These are phyloP conservation scores for Goniozus legneri DNA, from an alignment of 1,140 invertebrate species.

Conservation along the genomic window DNA sequence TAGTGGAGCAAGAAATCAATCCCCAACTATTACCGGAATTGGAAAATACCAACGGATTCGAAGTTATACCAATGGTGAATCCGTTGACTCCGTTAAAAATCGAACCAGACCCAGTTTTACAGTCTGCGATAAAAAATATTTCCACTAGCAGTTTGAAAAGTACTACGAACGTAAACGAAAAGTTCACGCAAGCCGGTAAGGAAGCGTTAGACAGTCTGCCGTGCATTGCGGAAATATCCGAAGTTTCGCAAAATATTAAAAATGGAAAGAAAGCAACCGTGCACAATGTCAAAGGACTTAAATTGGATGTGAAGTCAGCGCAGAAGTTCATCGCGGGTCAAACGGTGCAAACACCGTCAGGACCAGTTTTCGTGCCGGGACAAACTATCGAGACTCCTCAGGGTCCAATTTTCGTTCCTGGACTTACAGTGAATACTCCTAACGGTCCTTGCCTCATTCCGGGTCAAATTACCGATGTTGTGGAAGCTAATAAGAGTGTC, in stretches of 20 bases:
- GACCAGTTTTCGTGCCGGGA: slow-evolving; percentile 68
- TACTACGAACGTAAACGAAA: slow-evolving; percentile 59
- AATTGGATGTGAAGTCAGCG: slow-evolving; percentile 62
- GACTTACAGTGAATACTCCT: slow-evolving; percentile 67
- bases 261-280: slow-evolving; percentile 57
- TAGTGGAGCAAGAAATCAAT: slow-evolving; percentile 39
- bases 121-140: slow-evolving; percentile 45
- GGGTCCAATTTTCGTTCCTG: slow-evolving; percentile 68
- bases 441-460: slow-evolving; percentile 65
- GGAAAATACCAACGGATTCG: slow-evolving; percentile 58
- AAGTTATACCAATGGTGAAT: slow-evolving; percentile 61
- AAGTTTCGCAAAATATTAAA: slow-evolving; percentile 61
- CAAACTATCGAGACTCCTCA: slow-evolving; percentile 68
- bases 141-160: slow-evolving; percentile 54
- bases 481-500: slow-evolving; percentile 31
- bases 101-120: slow-evolving; percentile 45
- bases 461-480: slow-evolving; percentile 60
- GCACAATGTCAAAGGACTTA: slow-evolving; percentile 62
- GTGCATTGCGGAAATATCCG: slow-evolving; percentile 61
- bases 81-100: slow-evolving; percentile 59
- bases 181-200: slow-evolving; percentile 54
- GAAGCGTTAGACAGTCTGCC: slow-evolving; percentile 58
- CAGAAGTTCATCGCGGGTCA: slow-evolving; percentile 67
- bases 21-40: slow-evolving; percentile 2
- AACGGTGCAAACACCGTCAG: slow-evolving; percentile 65